phyloP scores from a whole-genome alignment of 1,140 invertebrate species.

The Drosophila trapezifrons region DNA sequence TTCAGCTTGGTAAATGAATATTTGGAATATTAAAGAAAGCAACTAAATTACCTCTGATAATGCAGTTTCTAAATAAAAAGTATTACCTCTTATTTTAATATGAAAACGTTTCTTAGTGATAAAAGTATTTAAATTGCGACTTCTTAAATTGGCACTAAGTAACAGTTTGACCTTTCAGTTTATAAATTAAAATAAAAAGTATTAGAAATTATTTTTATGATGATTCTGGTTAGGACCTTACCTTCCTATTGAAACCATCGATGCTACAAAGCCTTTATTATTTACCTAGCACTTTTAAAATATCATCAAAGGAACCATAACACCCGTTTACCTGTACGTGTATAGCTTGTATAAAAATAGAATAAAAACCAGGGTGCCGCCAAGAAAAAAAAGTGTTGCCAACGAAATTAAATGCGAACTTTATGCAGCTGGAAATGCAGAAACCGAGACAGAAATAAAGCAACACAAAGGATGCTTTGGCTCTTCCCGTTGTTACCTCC shows the following conservation, averaged over 20 bases:
- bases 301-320: not conserved
- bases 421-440: slow-evolving; percentile 78
- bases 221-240: too few relatives aligned
- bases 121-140: too few relatives aligned
- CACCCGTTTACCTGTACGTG: not conserved
- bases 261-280: not conserved
- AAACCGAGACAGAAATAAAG: slow-evolving; percentile 30
- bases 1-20: not conserved
- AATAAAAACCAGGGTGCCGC: not conserved
- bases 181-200: too few relatives aligned
- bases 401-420: slow-evolving; percentile 80
- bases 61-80: too few relatives aligned
- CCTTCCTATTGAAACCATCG: not conserved
- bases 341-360: not conserved
- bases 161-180: too few relatives aligned
- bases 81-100: too few relatives aligned
- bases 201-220: too few relatives aligned
- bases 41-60: too few relatives aligned
- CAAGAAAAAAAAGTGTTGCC: slow-evolving; percentile 35
- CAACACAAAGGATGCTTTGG: slow-evolving; percentile 38
- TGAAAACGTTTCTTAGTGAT: not conserved
- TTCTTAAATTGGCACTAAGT: too few relatives aligned
- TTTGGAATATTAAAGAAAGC: too few relatives aligned
- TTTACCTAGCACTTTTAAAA: not conserved
- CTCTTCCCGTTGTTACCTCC: slow-evolving; percentile 9